Evolutionary conservation across 2,797 vertebrate species (phyloP).

Genomic region (Gallinago stenura): DNA sequence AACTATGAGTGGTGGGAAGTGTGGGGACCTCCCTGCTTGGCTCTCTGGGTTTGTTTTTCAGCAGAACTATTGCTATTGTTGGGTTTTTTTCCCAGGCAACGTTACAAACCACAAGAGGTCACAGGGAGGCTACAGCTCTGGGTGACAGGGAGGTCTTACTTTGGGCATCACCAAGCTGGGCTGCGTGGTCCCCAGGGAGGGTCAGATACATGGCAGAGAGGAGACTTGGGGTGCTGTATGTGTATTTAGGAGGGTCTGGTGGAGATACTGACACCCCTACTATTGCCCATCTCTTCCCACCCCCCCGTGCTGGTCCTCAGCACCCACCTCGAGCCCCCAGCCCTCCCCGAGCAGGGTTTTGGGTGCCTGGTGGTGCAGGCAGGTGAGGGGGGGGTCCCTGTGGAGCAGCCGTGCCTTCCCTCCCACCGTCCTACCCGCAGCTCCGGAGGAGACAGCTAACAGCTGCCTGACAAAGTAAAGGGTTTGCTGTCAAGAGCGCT

Average conservation of each 20-base stretch:
- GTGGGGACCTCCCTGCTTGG: not conserved
- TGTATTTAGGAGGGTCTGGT: not conserved
- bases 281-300: fast-evolving
- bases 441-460: constrained; percentile 68
- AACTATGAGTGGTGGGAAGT: fast-evolving
- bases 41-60: not conserved
- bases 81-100: not conserved
- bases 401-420: not conserved
- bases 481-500: constrained; percentile 74
- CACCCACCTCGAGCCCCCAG: not conserved
- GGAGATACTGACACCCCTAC: not conserved
- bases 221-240: not conserved
- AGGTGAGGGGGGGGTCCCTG: not conserved
- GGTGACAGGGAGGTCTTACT: not conserved
- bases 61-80: not conserved
- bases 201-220: not conserved
- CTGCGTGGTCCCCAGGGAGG: not conserved
- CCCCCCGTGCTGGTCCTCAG: not conserved
- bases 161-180: not conserved
- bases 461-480: constrained; percentile 80
- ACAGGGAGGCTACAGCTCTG: not conserved
- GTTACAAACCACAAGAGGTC: not conserved
- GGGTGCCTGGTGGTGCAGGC: not conserved
- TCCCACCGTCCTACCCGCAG: not conserved
- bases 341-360: not conserved